A percentile compares a stretch with the other conserved stretches of the same genome.
These are phyloP conservation scores for Lamellibrachia luymesi DNA, from an alignment of 1,140 invertebrate species.

Conservation along the genomic window DNA sequence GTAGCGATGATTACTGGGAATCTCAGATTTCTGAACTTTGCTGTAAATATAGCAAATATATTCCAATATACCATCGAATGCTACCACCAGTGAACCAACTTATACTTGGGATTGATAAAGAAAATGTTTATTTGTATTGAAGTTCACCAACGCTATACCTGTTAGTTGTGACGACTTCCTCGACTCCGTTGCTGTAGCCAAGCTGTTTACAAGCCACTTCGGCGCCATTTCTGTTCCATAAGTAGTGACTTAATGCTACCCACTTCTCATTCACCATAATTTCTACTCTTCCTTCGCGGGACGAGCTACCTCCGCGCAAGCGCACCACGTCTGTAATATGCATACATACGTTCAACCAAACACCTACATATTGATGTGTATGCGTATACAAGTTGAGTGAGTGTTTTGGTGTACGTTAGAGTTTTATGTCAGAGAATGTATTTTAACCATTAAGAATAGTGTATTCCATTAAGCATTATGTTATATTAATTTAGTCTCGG, in stretches of 20 bases:
- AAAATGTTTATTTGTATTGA: too few species aligned
- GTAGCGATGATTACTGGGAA: too few species aligned
- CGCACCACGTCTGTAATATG: not conserved
- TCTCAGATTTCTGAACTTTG: too few species aligned
- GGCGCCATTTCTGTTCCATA: not conserved
- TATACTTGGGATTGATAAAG: too few species aligned
- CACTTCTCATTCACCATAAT: not conserved
- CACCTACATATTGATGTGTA: not conserved
- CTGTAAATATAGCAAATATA: too few species aligned
- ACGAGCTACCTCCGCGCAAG: not conserved
- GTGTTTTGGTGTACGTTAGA: not conserved
- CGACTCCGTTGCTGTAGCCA: not conserved
- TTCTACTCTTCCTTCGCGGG: not conserved
- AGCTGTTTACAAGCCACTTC: not conserved
- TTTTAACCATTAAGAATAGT: too few species aligned
- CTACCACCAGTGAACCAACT: too few species aligned
- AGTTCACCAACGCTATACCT: not conserved
- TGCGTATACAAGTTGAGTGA: not conserved
- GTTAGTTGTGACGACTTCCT: not conserved
- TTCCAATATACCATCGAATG: too few species aligned
- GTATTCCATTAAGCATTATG: too few species aligned
- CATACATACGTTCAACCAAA: not conserved
- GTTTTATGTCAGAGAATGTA: too few species aligned
- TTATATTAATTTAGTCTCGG: too few species aligned
- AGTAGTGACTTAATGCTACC: not conserved